phyloP scores from a whole-genome alignment of 2,888 invertebrate genomes.

The Listrodromus nycthemerus region DNA sequence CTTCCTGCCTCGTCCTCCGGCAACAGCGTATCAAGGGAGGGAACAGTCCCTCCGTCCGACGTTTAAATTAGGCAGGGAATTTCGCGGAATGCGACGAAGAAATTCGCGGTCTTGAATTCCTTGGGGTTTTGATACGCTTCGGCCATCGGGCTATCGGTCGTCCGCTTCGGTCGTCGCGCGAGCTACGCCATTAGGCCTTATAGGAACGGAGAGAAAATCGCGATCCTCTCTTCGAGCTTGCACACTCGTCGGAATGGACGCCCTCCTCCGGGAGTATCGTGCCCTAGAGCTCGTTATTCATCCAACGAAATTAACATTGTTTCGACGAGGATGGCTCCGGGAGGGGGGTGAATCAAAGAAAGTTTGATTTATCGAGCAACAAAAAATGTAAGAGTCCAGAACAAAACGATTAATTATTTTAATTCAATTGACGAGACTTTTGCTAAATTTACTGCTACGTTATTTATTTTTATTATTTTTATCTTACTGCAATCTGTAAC shows the following conservation, averaged over 20 bases:
- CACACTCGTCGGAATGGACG: conserved; percentile 44
- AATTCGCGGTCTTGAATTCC: conserved; percentile 79
- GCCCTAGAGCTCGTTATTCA: conserved; percentile 58
- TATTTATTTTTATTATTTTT: conserved; percentile 7
- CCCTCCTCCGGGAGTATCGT: conserved; percentile 7
- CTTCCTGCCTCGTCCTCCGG: conserved; percentile 60
- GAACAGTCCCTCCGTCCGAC: conserved; percentile 71
- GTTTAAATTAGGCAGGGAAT: conserved; percentile 84
- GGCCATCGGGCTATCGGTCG: conserved; percentile 75
- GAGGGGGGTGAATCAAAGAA: conserved; percentile 10
- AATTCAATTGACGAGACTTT: conserved; percentile 36
- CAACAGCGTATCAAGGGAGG: conserved; percentile 62
- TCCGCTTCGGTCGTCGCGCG: conserved; percentile 51
- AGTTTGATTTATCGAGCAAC: conserved; percentile 40
- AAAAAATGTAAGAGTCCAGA: conserved; percentile 21
- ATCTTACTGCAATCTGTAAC: conserved; percentile 4
- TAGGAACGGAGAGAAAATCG: conserved; percentile 51
- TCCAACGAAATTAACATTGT: conserved; percentile 50
- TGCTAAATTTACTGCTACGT: conserved; percentile 5
- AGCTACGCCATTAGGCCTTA: conserved; percentile 65
- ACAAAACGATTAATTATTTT: conserved; percentile 47
- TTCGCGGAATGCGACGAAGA: conserved; percentile 82
- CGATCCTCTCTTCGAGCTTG: conserved; percentile 38
- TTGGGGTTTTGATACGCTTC: conserved; percentile 79
- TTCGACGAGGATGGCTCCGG: neutral